These are phyloP conservation scores for Cervus canadensis DNA, from an alignment of 2,113 vertebrate genomes.

Conservation along the genomic window DNA sequence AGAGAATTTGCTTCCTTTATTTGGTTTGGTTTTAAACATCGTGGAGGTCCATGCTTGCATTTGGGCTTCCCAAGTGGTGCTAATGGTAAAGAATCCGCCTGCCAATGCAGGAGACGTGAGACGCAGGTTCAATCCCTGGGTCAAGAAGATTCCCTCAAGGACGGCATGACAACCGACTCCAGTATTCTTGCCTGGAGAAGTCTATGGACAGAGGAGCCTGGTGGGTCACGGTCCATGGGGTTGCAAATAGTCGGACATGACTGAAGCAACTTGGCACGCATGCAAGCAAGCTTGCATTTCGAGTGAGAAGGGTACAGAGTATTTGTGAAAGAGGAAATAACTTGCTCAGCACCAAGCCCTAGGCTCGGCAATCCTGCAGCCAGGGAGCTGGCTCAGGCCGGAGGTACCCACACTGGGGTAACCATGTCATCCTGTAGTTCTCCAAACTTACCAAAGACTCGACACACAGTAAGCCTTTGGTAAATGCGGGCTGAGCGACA, in stretches of 20 bases:
- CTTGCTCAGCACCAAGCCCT: neutral
- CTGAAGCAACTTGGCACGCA: neutral
- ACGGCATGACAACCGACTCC: neutral
- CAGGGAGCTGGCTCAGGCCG: neutral
- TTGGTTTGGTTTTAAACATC: neutral
- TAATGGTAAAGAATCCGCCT: neutral
- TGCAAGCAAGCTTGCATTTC: neutral
- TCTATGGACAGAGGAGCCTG: neutral
- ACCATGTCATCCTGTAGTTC: neutral
- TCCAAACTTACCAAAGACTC: neutral
- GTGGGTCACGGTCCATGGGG: neutral
- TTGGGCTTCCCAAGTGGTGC: neutral
- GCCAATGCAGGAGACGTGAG: neutral
- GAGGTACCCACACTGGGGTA: neutral
- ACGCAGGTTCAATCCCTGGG: fast-evolving
- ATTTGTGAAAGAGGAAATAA: neutral
- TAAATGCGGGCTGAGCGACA: neutral
- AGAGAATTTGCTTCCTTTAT: neutral
- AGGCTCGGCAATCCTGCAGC: neutral
- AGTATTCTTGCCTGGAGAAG: neutral
- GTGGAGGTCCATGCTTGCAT: neutral
- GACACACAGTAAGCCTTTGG: neutral
- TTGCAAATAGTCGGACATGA: neutral
- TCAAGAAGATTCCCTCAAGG: neutral
- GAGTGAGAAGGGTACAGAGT: neutral